These are phyloP conservation scores for Caenorhabditis sp. DNA, from an alignment of 2,888 invertebrate genomes.

Conservation along the genomic window DNA sequence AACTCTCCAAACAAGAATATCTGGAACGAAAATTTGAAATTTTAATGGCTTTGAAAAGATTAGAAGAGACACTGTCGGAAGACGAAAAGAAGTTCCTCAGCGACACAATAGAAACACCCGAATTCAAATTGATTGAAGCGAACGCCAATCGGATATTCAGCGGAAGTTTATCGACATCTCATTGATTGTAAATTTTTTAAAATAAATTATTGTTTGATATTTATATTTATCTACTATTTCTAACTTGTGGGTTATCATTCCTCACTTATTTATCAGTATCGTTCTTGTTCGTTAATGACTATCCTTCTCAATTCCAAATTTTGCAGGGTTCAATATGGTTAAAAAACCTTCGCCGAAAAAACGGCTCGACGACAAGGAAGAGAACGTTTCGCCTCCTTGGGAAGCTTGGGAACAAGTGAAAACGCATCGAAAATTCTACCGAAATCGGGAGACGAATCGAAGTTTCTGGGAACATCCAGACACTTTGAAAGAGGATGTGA, in stretches of 20 bases:
- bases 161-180: constrained; percentile 1
- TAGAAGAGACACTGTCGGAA: constrained; percentile 63
- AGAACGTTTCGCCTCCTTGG: constrained; percentile 34
- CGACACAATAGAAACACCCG: constrained; percentile 37
- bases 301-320: no score
- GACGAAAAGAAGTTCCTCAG: constrained; percentile 63
- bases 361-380: background rate
- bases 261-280: background rate
- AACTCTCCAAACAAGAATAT: constrained; percentile 44
- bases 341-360: constrained; percentile 1
- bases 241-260: no score
- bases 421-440: constrained; percentile 36
- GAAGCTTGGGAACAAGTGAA: constrained; percentile 23
- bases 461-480: constrained; percentile 37
- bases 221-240: no score
- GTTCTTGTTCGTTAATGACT: no score
- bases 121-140: constrained; percentile 56
- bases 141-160: constrained; percentile 50
- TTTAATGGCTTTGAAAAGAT: constrained; percentile 64
- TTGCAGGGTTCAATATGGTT: background rate
- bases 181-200: background rate
- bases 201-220: constrained; percentile 26
- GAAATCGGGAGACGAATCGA: constrained; percentile 24
- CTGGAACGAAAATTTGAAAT: constrained; percentile 64
- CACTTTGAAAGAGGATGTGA: background rate